These are phyloP conservation scores for Erpetoichthys calabaricus DNA, from an alignment of 2,797 vertebrate genomes.

Conservation along the genomic window DNA sequence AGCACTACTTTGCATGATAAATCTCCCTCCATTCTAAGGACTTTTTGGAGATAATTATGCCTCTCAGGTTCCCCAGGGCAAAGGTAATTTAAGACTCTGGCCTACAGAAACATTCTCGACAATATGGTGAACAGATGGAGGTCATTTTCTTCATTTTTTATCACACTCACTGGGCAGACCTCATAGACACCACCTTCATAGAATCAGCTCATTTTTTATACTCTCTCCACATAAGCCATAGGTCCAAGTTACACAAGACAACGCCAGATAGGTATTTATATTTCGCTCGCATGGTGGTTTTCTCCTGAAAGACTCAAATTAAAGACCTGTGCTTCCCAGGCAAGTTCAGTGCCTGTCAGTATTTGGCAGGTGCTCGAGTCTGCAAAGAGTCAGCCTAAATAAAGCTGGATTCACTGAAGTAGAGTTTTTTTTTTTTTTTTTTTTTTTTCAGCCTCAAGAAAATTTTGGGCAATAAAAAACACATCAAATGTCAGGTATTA, in stretches of 20 bases:
- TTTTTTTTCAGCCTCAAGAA: too few species aligned
- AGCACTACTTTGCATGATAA: constrained; percentile 30
- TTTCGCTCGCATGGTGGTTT: neutral
- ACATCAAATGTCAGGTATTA: too few species aligned
- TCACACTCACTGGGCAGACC: constrained; percentile 13
- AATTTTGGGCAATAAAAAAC: too few species aligned
- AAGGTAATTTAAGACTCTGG: constrained; percentile 35
- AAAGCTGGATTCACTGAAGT: too few species aligned
- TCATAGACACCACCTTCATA: constrained; percentile 4
- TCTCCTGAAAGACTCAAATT: neutral
- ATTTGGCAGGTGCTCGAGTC: constrained; percentile 1
- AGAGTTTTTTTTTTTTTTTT: too few species aligned
- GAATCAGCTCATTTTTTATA: constrained; percentile 3
- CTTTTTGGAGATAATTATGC: constrained; percentile 38
- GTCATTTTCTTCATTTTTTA: constrained; percentile 35
- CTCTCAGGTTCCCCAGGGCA: constrained; percentile 23
- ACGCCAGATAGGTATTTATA: neutral
- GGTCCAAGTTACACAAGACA: too few species aligned
- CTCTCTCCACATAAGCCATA: too few species aligned
- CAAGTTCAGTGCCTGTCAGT: neutral
- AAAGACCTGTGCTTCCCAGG: neutral
- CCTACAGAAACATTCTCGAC: constrained; percentile 30
- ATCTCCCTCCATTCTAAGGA: constrained; percentile 26
- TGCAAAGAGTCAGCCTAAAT: neutral
- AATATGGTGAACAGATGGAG: constrained; percentile 34